phyloP scores from a whole-genome alignment of 2,113 vertebrate genomes.

The Bubo blakistoni region DNA sequence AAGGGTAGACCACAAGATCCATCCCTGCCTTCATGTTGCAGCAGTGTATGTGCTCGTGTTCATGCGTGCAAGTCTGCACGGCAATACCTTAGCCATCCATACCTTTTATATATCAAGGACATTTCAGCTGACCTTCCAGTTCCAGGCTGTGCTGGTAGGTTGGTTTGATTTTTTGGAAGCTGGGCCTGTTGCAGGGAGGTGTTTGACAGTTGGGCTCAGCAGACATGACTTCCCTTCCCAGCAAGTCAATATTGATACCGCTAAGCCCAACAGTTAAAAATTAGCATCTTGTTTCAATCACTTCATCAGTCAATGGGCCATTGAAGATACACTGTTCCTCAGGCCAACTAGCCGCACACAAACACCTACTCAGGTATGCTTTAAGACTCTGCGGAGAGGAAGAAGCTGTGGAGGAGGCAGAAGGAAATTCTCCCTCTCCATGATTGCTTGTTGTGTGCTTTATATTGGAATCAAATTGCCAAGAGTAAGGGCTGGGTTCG shows the following conservation, averaged over 20 bases:
- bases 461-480: neutral
- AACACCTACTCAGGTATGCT: neutral
- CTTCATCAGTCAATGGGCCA: neutral
- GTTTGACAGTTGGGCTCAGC: neutral
- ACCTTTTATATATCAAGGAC: rapidly evolving
- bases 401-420: neutral
- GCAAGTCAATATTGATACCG: neutral
- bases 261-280: neutral
- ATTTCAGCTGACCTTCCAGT: neutral
- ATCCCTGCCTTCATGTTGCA: neutral
- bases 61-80: neutral
- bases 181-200: neutral
- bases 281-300: neutral
- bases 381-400: neutral
- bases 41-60: neutral
- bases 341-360: neutral
- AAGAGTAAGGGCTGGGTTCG: neutral
- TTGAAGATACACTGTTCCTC: neutral
- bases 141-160: neutral
- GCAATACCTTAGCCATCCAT: neutral
- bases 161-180: neutral
- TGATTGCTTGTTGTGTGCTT: neutral
- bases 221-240: neutral
- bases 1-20: neutral
- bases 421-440: neutral